phyloP scores from a whole-genome alignment of 2,888 invertebrate genomes.

The Diaphora mendica region DNA sequence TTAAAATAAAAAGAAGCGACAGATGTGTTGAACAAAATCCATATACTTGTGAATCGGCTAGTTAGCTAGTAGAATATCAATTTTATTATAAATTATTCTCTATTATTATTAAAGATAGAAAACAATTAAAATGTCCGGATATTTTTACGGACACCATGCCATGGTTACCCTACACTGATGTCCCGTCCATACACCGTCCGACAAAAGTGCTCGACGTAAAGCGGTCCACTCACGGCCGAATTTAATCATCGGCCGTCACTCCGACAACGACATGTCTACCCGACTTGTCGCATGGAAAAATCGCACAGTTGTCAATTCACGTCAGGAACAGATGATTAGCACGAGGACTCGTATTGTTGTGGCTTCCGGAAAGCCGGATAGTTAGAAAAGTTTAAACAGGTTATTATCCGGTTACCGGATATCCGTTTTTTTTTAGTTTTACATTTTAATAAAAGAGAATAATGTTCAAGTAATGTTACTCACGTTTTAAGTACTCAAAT shows the following conservation, averaged over 20 bases:
- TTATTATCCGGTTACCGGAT: not conserved
- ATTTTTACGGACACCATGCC: not conserved
- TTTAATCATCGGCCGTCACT: conserved; percentile 53
- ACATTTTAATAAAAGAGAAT: not conserved
- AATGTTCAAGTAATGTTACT: too few species aligned
- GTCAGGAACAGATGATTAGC: conserved; percentile 32
- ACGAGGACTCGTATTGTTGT: conserved; percentile 5
- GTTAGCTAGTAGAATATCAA: too few species aligned
- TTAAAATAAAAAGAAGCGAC: too few species aligned
- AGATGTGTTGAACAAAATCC: too few species aligned
- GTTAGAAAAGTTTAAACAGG: not conserved
- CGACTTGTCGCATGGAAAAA: conserved; percentile 24
- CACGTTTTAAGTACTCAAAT: too few species aligned
- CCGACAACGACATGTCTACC: conserved; percentile 15
- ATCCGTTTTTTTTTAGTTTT: not conserved
- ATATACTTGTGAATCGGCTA: too few species aligned
- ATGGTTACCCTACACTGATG: conserved; percentile 31
- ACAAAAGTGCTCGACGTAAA: conserved; percentile 53
- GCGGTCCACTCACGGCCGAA: conserved; percentile 41
- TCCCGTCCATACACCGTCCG: conserved; percentile 39
- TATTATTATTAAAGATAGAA: too few species aligned
- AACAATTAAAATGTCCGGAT: not conserved
- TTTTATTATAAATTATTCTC: too few species aligned
- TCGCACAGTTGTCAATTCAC: conserved; percentile 18
- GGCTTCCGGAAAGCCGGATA: not conserved